Evolutionary conservation across 2,888 invertebrate species (phyloP), one percentile per base, ranked within the genome.

Genomic region (Tuta absoluta): DNA sequence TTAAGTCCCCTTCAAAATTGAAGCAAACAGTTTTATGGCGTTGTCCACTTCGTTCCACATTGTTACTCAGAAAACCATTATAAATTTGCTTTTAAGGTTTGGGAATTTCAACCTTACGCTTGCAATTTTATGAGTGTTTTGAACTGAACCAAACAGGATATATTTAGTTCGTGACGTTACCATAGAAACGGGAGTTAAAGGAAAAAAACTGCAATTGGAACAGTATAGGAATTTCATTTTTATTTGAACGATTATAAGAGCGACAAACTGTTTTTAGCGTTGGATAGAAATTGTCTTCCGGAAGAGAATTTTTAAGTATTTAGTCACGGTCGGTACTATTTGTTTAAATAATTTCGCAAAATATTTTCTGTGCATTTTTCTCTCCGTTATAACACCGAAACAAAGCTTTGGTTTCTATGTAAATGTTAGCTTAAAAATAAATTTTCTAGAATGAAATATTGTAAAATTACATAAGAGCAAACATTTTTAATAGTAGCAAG

Each of bases 21-120:
- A 82, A 79, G 85, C 88, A 89, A 89, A 89, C 89, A 89, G 86
- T 87, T 86, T 87, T 84, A 85, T 82, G 76, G 83, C 80, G 82
- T 81, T 88, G 89, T 88, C 87, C 87, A 87, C 83, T 86, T 82
- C 78, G 80, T 77, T 81, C 75, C 76, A 80, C 80, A 81, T 81
- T 85, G 83, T 85, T 84, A 81, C 79, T 78, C 75, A 66, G 72
- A 71, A 73, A 74, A 75, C 74, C 80, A 69, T 63, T 66, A 80
- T 72, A 61, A 62, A 63, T 66, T 53, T 74, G 59, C 73, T 1
- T 17, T 2, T 11, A 14, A 1, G 1, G 2, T 24, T 23, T 37
- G 53, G 1, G 64, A 70, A 11, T 38, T 33, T 65, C n/a, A 84
- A 67, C 74, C 68, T 76, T 62, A 65, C 63, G 71, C 63, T 66